Evolutionary conservation across 1,140 invertebrate genomes (phyloP).

Genomic region (Caerostris darwini): DNA sequence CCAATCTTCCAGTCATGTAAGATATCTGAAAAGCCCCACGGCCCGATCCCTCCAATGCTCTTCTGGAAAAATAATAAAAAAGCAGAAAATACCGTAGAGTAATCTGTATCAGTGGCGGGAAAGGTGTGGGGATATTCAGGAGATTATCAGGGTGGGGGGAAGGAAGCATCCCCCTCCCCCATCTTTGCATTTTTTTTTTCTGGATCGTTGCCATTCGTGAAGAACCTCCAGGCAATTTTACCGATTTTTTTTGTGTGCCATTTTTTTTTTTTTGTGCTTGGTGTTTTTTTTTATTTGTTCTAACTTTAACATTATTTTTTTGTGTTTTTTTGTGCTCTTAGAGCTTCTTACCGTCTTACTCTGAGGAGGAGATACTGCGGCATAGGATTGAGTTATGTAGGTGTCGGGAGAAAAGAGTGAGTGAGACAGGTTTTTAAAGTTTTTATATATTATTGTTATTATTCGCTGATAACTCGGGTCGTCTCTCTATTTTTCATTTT

Average conservation of each 20-base stretch:
- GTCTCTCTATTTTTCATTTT: background rate
- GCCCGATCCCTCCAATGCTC: background rate
- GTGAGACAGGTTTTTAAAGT: background rate
- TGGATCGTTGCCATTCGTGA: slow-evolving; percentile 12
- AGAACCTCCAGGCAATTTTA: slow-evolving; percentile 54
- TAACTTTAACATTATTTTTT: background rate
- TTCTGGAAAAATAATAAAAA: slow-evolving; percentile 6
- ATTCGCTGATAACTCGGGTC: background rate
- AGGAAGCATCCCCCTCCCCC: too few species aligned
- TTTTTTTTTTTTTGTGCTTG: background rate
- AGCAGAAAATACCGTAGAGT: background rate
- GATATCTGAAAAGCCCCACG: slow-evolving; percentile 59
- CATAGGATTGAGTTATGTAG: slow-evolving; percentile 3
- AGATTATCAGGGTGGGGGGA: background rate
- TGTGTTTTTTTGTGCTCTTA: background rate
- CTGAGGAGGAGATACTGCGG: background rate
- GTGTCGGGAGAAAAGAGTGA: background rate
- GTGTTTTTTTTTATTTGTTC: background rate
- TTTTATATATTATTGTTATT: slow-evolving; percentile 38
- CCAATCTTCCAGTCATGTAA: slow-evolving; percentile 22
- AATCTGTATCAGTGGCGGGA: slow-evolving; percentile 48
- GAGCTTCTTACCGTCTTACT: background rate
- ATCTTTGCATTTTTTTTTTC: slow-evolving; percentile 61
- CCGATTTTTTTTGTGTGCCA: background rate
- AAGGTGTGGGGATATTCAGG: slow-evolving; percentile 10